Base-by-base conservation (phyloP, 92 coral and sea anemone species). In the Phenganax stokvisi region DNA sequence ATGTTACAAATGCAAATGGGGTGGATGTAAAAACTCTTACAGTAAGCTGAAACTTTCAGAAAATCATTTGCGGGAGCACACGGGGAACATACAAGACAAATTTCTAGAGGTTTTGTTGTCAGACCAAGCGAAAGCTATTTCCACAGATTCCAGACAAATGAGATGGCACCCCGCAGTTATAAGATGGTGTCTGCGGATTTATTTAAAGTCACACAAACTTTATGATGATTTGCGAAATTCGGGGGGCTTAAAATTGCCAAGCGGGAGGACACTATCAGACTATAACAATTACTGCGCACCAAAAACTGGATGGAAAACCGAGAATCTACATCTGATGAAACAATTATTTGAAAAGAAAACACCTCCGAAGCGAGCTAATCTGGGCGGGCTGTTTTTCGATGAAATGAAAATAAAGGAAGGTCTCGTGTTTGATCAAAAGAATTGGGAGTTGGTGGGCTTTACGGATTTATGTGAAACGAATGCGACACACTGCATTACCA, bases 211-310 rank as follows among this genome's bases (percentile, higher is more conserved):
- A 7, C 83, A 80, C 37, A 51, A 20, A 12, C 47, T 70, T 10
- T 80, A 80, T 62, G 73, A 80, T 17, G 75, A 80, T 15, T 13
- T 80, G 61, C 15, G 84, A 13, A 51, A 68, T 51, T 80, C 84
- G 10, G 75, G 84, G 3, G 84, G 84, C 6, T 28, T 80, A 63
- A 67, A 80, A 55, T 29, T 80, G 8, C 84, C 84, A 25, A 79
- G 83, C 63, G 83, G 73, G 30, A 51, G 85, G 58, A 81, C 85
- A 81, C 57, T 81, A 10, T 68, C 76, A 16, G 85, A 82, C 57
- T 82, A 82, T 54, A 82, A 82, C 56, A 82, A 82, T 25, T 82
- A 71, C 58, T 31, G 80, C 62, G n/a, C 79, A 30, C 80, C 85
- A 29, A n/a, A 79, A 20, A 56, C 83, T 51, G 70, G 53, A 9